phyloP scores from a whole-genome alignment of 2,888 invertebrate species.

The Hermaeophaga mercurialis region DNA sequence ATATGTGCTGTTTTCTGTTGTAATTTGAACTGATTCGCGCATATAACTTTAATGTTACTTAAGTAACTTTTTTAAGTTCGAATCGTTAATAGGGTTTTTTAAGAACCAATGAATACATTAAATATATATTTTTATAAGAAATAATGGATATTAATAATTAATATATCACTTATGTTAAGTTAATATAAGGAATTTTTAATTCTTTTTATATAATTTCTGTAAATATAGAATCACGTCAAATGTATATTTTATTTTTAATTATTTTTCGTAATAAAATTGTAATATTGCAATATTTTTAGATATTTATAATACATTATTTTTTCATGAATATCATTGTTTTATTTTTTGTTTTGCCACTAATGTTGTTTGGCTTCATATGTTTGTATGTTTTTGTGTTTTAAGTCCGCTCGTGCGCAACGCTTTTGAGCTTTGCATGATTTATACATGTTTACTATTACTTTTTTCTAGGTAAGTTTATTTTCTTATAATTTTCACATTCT shows the following conservation, averaged over 20 bases:
- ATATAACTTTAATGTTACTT: not conserved
- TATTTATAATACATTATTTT: conserved; percentile 36
- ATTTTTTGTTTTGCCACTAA: conserved; percentile 31
- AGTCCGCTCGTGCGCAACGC: conserved; percentile 14
- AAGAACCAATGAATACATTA: conserved; percentile 9
- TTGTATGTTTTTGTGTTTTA: conserved; percentile 23
- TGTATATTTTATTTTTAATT: conserved; percentile 30
- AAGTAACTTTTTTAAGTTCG: conserved; percentile 2
- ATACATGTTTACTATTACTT: too few species aligned
- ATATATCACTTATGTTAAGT: not conserved
- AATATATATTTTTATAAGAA: not conserved
- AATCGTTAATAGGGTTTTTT: not conserved
- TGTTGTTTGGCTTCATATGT: conserved; percentile 23
- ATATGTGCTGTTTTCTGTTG: too few species aligned
- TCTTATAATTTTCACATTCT: too few species aligned
- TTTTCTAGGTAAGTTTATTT: too few species aligned
- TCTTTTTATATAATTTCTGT: conserved; percentile 4
- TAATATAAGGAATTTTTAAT: conserved; percentile 4
- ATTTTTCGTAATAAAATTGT: conserved; percentile 26
- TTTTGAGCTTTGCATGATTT: conserved; percentile 17
- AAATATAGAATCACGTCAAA: conserved; percentile 3
- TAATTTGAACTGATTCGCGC: not conserved
- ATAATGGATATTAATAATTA: not conserved
- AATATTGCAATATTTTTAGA: conserved; percentile 24
- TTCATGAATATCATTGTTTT: conserved; percentile 25